Evolutionary conservation across 2,888 invertebrate genomes (phyloP).

Genomic region (Linnaemya tessellans): DNA sequence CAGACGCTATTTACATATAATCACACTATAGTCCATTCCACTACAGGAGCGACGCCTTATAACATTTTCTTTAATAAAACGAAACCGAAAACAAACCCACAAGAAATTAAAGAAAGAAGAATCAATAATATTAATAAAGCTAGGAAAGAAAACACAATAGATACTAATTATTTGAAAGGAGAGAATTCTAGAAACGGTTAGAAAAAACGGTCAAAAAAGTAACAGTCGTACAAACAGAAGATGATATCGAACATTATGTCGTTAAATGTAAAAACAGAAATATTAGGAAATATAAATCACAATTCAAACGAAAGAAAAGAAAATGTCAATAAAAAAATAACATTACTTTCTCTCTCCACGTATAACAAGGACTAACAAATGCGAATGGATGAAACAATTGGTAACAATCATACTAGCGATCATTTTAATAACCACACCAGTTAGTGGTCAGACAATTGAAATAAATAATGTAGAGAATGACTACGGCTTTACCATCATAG

Average conservation of each 20-base stretch:
- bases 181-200: conserved; percentile 54
- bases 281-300: conserved; percentile 47
- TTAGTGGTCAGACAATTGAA: background rate
- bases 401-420: background rate
- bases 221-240: conserved; percentile 27
- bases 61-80: conserved; percentile 48
- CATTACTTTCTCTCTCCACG: background rate
- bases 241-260: conserved; percentile 49
- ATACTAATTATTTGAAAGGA: background rate
- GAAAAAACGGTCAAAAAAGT: conserved; percentile 47
- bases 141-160: background rate
- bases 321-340: background rate
- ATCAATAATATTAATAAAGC: conserved; percentile 46
- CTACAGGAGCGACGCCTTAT: conserved; percentile 35
- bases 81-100: conserved; percentile 3
- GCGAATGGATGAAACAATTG: background rate
- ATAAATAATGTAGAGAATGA: conserved; percentile 6
- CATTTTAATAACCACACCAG: background rate
- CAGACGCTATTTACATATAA: conserved; percentile 49
- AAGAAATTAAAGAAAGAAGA: conserved; percentile 45
- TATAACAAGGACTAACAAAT: conserved; percentile 1
- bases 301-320: background rate
- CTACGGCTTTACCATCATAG: conserved; percentile 4
- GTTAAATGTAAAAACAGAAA: conserved; percentile 60
- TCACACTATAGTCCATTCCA: conserved; percentile 20